These are phyloP conservation scores for Coenonympha arcania DNA, from an alignment of 2,888 invertebrate species.

Conservation along the genomic window DNA sequence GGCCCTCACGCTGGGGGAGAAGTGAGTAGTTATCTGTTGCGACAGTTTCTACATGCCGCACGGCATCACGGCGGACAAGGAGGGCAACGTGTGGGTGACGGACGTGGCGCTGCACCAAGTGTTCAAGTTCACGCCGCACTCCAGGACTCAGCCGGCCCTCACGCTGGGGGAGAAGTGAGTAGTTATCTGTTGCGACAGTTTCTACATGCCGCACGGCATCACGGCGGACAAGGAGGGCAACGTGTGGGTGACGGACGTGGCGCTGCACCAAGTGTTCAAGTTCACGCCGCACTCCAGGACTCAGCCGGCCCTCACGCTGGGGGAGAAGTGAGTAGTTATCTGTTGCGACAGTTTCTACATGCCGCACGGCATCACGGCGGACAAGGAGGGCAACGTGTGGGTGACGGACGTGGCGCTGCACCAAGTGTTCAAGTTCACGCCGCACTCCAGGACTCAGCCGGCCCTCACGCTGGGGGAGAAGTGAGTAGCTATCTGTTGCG, in stretches of 20 bases:
- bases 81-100: slow-evolving; percentile 87
- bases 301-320: slow-evolving; percentile 53
- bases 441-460: slow-evolving; percentile 51
- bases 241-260: slow-evolving; percentile 91
- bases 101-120: slow-evolving; percentile 93
- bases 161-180: slow-evolving; percentile 63
- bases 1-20: too few species aligned
- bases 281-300: slow-evolving; percentile 68
- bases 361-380: slow-evolving; percentile 89
- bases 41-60: slow-evolving; percentile 88
- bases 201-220: slow-evolving; percentile 90
- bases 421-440: slow-evolving; percentile 85
- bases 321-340: slow-evolving; percentile 53
- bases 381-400: slow-evolving; percentile 84
- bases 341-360: slow-evolving; percentile 79
- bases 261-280: slow-evolving; percentile 88
- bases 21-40: too few species aligned
- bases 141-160: slow-evolving; percentile 49
- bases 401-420: slow-evolving; percentile 90
- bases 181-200: slow-evolving; percentile 71
- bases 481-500: slow-evolving; percentile 38
- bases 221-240: slow-evolving; percentile 83
- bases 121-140: slow-evolving; percentile 77
- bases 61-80: slow-evolving; percentile 83
- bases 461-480: slow-evolving; percentile 59